Evolutionary conservation across 2,113 vertebrate genomes (phyloP).

Genomic region (Pelecanoides urinatrix): DNA sequence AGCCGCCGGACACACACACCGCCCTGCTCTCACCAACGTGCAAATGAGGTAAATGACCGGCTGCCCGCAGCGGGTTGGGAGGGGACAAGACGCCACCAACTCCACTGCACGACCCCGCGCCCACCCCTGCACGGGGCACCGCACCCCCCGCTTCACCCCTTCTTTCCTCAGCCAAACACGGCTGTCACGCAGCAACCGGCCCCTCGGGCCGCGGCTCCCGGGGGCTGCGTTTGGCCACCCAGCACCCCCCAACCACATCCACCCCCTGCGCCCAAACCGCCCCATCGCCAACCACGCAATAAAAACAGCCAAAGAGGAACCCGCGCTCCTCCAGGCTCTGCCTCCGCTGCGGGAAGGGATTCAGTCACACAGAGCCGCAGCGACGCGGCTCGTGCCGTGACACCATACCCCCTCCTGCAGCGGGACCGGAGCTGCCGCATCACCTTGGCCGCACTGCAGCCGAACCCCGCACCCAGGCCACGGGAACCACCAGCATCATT

Average conservation of each 20-base stretch:
- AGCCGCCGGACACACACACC: background rate
- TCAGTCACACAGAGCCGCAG: background rate
- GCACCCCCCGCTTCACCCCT: accelerated
- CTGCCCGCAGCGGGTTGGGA: accelerated
- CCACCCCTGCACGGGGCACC: background rate
- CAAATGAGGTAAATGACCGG: background rate
- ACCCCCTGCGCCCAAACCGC: accelerated
- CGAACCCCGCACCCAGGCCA: background rate
- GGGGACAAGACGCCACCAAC: background rate
- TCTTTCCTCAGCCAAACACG: accelerated
- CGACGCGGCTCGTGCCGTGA: accelerated
- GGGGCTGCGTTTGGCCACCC: background rate
- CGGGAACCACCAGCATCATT: background rate
- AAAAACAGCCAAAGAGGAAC: accelerated
- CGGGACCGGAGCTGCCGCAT: accelerated
- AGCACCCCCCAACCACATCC: accelerated
- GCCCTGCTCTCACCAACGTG: accelerated
- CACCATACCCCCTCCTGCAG: background rate
- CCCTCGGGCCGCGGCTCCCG: accelerated
- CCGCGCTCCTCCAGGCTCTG: background rate
- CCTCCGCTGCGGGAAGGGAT: background rate
- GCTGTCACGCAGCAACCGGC: accelerated
- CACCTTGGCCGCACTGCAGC: background rate
- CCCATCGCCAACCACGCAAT: accelerated
- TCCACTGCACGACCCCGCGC: accelerated